Conservation (phyloP, 2,113 vertebrate species). For the Nerophis ophidion region DNA sequence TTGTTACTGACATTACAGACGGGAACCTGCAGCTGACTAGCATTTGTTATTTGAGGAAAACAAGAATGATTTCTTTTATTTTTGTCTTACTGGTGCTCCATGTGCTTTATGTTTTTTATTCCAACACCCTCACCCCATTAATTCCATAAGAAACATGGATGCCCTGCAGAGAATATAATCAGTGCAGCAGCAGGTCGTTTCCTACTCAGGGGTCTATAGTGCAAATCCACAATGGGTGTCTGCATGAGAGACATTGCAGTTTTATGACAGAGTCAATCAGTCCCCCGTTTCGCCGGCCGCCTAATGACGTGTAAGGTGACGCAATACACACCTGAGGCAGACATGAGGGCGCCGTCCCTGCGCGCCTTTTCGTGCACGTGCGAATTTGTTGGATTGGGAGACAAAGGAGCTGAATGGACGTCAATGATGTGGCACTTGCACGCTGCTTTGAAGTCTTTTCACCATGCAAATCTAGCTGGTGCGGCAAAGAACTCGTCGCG, state of each 20-base stretch:
- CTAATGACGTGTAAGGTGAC: conserved; percentile 53
- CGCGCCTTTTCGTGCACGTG: conserved; percentile 46
- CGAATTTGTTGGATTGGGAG: conserved; percentile 44
- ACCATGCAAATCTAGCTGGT: conserved; percentile 45
- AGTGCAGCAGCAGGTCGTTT: conserved; percentile 10
- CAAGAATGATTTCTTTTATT: too few relatives aligned
- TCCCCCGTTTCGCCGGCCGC: conserved; percentile 33
- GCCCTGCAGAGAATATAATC: conserved; percentile 3
- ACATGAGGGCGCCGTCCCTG: conserved; percentile 58
- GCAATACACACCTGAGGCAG: conserved; percentile 54
- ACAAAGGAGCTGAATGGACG: conserved; percentile 59
- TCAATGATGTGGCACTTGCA: conserved; percentile 55
- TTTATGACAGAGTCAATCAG: conserved; percentile 36
- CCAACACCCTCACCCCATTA: too few relatives aligned
- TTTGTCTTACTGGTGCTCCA: background rate
- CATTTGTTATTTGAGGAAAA: background rate
- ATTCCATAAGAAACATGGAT: background rate
- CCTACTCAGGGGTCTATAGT: background rate
- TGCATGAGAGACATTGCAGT: background rate
- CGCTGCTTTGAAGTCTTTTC: conserved; percentile 64
- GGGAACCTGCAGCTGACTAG: conserved; percentile 15
- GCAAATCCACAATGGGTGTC: background rate
- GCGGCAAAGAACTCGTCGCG: background rate
- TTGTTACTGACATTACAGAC: conserved; percentile 22
- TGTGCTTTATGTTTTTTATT: background rate